These are phyloP conservation scores for Numida meleagris DNA, from an alignment of 2,113 vertebrate genomes.

Conservation along the genomic window DNA sequence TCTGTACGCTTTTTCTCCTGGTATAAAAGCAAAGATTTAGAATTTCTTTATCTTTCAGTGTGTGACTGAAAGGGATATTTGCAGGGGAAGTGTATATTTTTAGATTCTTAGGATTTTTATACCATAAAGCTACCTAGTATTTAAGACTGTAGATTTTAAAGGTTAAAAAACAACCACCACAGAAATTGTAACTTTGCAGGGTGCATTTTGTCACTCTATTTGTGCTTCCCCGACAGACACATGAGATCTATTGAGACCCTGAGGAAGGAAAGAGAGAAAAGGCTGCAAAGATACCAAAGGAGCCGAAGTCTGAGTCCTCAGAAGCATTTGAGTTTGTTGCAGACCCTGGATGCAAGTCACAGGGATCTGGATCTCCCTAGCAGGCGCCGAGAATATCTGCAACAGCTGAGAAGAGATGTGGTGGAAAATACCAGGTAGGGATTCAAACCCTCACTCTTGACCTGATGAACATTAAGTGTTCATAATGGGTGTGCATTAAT, in stretches of 20 bases:
- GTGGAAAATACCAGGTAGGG: slow-evolving; percentile 85
- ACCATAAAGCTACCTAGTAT: not conserved
- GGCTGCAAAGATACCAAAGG: slow-evolving; percentile 79
- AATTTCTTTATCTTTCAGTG: not conserved
- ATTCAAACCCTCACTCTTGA: not conserved
- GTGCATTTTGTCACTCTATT: not conserved
- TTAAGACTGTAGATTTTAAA: not conserved
- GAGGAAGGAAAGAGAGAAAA: slow-evolving; percentile 82
- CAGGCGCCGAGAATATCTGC: slow-evolving; percentile 81
- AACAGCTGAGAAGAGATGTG: slow-evolving; percentile 84
- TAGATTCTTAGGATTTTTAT: not conserved
- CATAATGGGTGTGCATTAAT: accelerated
- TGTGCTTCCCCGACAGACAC: slow-evolving; percentile 71
- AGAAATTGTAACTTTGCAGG: not conserved
- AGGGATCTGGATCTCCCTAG: slow-evolving; percentile 77
- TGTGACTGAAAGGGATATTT: not conserved
- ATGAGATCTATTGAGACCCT: slow-evolving; percentile 83
- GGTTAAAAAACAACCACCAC: not conserved
- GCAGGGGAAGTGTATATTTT: not conserved
- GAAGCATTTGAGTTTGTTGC: slow-evolving; percentile 73
- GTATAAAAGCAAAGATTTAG: not conserved
- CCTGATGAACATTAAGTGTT: not conserved
- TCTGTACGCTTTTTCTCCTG: not conserved
- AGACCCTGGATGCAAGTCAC: slow-evolving; percentile 43
- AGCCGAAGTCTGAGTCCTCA: slow-evolving; percentile 87